Percentiles rank a stretch among this genome's conserved stretches.
phyloP scores from a whole-genome alignment of 2,113 vertebrate genomes.

The Nannobrachium achirus region DNA sequence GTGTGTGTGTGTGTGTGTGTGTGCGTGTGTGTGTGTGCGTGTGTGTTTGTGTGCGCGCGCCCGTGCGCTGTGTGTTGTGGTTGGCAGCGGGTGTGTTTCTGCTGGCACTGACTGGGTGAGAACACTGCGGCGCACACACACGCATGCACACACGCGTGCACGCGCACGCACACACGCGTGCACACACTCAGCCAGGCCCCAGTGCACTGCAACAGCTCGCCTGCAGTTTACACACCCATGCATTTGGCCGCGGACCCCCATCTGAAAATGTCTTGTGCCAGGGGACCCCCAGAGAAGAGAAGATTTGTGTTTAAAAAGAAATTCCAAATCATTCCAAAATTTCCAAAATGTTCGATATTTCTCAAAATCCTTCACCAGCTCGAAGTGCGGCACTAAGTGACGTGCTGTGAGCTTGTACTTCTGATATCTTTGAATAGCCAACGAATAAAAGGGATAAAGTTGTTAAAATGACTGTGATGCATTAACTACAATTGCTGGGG shows the following conservation, averaged over 20 bases:
- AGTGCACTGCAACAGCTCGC: too few relatives aligned
- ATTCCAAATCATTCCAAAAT: too few relatives aligned
- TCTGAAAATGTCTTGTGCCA: constrained; percentile 1
- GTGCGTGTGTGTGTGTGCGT: neutral
- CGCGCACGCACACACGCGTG: constrained; percentile 1
- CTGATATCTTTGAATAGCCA: too few relatives aligned
- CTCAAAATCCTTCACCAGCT: too few relatives aligned
- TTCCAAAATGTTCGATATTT: too few relatives aligned
- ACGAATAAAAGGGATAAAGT: too few relatives aligned
- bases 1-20: neutral
- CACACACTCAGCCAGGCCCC: too few relatives aligned
- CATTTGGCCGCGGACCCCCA: neutral
- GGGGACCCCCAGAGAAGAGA: constrained; percentile 3
- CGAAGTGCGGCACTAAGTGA: too few relatives aligned
- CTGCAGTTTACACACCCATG: neutral
- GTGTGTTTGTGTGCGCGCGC: neutral
- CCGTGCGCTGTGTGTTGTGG: neutral
- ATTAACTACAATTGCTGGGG: too few relatives aligned
- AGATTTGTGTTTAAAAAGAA: too few relatives aligned
- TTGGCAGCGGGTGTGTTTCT: neutral
- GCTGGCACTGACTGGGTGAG: neutral
- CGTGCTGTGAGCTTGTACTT: too few relatives aligned
- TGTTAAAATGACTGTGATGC: too few relatives aligned
- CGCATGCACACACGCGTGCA: neutral
- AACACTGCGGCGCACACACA: constrained; percentile 3